phyloP scores from a whole-genome alignment of 2,797 vertebrate species.

The Miichthys miiuy region DNA sequence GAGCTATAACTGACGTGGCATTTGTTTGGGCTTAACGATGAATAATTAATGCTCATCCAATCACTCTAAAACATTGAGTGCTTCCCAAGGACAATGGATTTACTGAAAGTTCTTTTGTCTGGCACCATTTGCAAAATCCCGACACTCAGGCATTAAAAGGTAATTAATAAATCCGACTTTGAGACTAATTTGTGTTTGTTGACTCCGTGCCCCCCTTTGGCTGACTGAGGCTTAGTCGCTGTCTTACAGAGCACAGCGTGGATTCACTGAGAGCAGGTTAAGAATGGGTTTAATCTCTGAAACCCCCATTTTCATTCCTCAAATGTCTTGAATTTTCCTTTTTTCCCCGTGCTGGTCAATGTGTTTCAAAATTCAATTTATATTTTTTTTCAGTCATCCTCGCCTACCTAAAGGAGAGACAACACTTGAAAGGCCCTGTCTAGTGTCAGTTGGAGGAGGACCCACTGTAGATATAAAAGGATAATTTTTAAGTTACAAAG shows the following conservation, averaged over 20 bases:
- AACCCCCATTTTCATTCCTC: not conserved
- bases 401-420: no score
- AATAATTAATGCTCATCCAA: constrained; percentile 74
- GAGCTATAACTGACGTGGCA: constrained; percentile 20
- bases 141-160: constrained; percentile 60
- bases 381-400: no score
- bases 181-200: constrained; percentile 36
- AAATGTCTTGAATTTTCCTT: not conserved
- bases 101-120: constrained; percentile 56
- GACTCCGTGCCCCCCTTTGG: constrained; percentile 14
- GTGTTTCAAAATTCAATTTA: not conserved
- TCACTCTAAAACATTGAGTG: constrained; percentile 61
- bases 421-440: no score
- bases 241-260: not conserved
- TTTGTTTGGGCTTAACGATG: constrained; percentile 55
- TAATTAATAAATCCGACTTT: constrained; percentile 66
- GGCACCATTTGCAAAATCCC: constrained; percentile 36
- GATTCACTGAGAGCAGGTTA: not conserved
- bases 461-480: no score
- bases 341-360: not conserved
- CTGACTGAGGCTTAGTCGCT: constrained; percentile 1
- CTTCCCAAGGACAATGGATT: constrained; percentile 68
- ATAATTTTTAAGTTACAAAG: no score
- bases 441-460: no score
- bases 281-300: not conserved